Evolutionary conservation across 1,140 invertebrate species (phyloP).

Genomic region (Holcopasites calliopsidis): DNA sequence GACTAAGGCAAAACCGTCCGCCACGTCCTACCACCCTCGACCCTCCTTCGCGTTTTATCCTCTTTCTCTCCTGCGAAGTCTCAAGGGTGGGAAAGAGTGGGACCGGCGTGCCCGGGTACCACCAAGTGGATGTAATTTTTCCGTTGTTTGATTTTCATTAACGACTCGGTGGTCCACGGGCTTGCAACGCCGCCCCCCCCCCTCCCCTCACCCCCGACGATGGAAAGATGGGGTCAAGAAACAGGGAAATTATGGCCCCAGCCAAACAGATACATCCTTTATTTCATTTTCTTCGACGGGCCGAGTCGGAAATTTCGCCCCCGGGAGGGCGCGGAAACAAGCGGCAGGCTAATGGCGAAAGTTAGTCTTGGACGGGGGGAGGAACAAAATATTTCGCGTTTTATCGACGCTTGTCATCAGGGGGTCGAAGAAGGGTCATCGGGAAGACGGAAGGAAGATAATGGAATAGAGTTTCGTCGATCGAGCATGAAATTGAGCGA

Average conservation of each 20-base stretch:
- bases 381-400: slow-evolving; percentile 55
- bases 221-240: slow-evolving; percentile 52
- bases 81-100: slow-evolving; percentile 64
- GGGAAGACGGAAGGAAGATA: background rate
- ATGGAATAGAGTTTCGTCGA: background rate
- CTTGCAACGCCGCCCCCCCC: slow-evolving; percentile 47
- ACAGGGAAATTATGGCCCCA: slow-evolving; percentile 66
- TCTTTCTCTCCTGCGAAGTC: slow-evolving; percentile 47
- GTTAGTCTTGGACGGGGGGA: slow-evolving; percentile 10
- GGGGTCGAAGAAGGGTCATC: too few relatives aligned
- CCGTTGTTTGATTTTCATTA: slow-evolving; percentile 81
- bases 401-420: slow-evolving; percentile 52
- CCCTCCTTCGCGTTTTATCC: slow-evolving; percentile 25
- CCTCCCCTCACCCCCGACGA: too few relatives aligned
- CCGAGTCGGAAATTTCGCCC: slow-evolving; percentile 42
- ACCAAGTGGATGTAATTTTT: slow-evolving; percentile 74
- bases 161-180: slow-evolving; percentile 75
- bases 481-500: slow-evolving; percentile 17
- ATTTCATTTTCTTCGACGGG: slow-evolving; percentile 60
- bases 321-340: background rate
- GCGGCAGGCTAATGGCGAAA: slow-evolving; percentile 45
- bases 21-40: background rate
- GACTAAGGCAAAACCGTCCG: slow-evolving; percentile 64
- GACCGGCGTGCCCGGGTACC: slow-evolving; percentile 62
- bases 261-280: slow-evolving; percentile 69